Evolutionary conservation across 2,888 invertebrate genomes (phyloP).

Genomic region (Apodemia duryi): DNA sequence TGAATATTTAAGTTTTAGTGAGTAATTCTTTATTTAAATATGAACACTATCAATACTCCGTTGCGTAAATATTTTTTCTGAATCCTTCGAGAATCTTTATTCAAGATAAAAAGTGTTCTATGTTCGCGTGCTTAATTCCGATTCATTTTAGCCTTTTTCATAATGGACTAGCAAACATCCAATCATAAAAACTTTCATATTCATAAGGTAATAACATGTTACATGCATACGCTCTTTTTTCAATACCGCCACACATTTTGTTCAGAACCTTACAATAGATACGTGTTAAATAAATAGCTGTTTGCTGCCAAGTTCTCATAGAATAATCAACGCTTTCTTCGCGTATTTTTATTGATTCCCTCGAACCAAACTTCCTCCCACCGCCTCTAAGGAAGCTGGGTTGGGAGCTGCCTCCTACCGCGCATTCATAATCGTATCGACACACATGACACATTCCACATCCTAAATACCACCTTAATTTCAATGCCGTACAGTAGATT

Average conservation of each 20-base stretch:
- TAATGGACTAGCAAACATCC: background rate
- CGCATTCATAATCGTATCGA: slow-evolving; percentile 78
- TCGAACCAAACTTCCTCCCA: slow-evolving; percentile 50
- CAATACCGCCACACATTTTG: background rate
- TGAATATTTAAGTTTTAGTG: no score
- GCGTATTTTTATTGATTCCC: slow-evolving; percentile 78
- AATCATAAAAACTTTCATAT: background rate
- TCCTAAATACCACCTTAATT: slow-evolving; percentile 54
- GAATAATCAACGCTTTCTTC: slow-evolving; percentile 78
- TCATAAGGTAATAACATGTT: background rate
- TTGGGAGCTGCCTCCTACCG: slow-evolving; percentile 75
- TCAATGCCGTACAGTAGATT: slow-evolving; percentile 45
- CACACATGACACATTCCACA: slow-evolving; percentile 55
- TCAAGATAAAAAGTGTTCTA: no score
- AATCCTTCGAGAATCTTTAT: no score
- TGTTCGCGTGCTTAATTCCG: no score
- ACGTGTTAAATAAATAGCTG: slow-evolving; percentile 58
- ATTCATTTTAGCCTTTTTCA: background rate
- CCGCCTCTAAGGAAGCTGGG: slow-evolving; percentile 62
- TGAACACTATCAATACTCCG: no score
- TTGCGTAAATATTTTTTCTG: no score
- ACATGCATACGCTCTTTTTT: background rate
- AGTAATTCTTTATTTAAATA: no score
- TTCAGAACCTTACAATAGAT: slow-evolving; percentile 35
- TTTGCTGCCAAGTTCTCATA: slow-evolving; percentile 67